Evolutionary conservation across 2,888 invertebrate species (phyloP).

Genomic region (Cyclophora punctaria): DNA sequence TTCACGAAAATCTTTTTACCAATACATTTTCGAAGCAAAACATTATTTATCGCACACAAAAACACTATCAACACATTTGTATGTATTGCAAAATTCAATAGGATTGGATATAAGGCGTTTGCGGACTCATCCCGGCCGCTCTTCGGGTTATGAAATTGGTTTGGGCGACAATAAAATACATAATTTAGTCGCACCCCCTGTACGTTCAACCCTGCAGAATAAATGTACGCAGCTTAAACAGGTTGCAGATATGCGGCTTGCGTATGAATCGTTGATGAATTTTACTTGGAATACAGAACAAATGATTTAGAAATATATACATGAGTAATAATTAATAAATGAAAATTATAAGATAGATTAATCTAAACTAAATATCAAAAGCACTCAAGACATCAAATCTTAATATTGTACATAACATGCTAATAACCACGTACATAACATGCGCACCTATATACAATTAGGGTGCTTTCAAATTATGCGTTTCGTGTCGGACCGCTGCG

Average conservation of each 20-base stretch:
- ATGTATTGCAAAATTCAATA: constrained; percentile 61
- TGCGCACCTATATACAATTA: no score
- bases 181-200: constrained; percentile 48
- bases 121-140: constrained; percentile 43
- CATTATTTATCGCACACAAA: constrained; percentile 31
- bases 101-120: constrained; percentile 35
- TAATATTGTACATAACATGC: no score
- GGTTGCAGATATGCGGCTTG: not conserved
- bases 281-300: no score
- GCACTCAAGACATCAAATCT: no score
- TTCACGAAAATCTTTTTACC: constrained; percentile 14
- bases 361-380: no score
- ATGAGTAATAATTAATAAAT: no score
- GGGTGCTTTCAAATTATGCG: no score
- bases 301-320: no score
- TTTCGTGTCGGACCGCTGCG: no score
- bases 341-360: no score
- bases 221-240: constrained; percentile 8
- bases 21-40: constrained; percentile 18
- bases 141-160: constrained; percentile 62
- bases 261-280: no score
- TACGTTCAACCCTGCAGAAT: constrained; percentile 19
- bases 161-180: constrained; percentile 61
- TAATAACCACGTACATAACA: no score
- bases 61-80: constrained; percentile 44